Evolutionary conservation across 2,113 vertebrate species (phyloP), one percentile per base, ranked within the genome.

Genomic region (Tragelaphus imberbis): DNA sequence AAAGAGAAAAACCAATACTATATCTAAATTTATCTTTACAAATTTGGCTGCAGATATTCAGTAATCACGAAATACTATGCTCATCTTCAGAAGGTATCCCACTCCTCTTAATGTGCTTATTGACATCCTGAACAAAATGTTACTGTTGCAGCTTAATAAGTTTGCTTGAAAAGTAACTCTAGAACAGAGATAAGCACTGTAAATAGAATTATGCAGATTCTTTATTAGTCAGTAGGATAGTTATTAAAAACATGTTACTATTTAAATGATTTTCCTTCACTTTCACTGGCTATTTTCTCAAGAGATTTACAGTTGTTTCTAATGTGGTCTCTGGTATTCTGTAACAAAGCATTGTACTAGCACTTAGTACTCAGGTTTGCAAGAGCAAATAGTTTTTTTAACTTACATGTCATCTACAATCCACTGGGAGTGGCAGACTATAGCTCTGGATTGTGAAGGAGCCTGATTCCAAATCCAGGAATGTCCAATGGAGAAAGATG

Each of bases 121-220:
- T 87, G 89, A 95, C 1, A 88, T 19, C 21, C 36, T 68, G 71
- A 82, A 71, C 23, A 94, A 92, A 82, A 79, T 85, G 92, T 58
- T 80, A 75, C 3, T 93, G 8, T 56, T 27, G 80, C 36, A 95
- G 19, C 95, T 94, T 56, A 84, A 47, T 44, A 87, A 94, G 14
- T 3, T 53, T 75, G 75, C n/a, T 84, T 79, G 79, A 88, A 89
- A 96, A 95, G 16, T 53, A 89, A 59, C 58, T 94, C 61, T 63
- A 95, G 36, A 97, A 49, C 47, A 90, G 55, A 92, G 49, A 94
- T 30, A 59, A 90, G 71, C 36, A 87, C 28, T 23, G 63, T 61
- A 36, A 94, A 56, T 12, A 96, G 81, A 97, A 94, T 56, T 71
- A 89, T 68, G 36, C 30, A 91, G 79, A 91, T 84, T 94, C 55